Conservation (phyloP, 2,888 invertebrate species). For the Acanthacorydalis orientalis region DNA sequence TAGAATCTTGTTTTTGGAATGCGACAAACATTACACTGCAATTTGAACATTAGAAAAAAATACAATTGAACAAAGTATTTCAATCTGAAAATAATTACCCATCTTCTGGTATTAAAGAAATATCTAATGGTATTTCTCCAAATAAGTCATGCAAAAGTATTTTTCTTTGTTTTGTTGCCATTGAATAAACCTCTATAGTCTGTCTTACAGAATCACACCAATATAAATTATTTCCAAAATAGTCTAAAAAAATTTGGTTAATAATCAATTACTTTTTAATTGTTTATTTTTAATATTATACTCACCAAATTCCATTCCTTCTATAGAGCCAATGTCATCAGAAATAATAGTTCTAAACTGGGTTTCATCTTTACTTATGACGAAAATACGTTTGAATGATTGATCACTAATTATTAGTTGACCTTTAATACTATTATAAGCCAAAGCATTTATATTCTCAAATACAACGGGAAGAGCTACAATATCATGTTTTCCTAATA, state of each 20-base stretch:
- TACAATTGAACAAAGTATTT: not conserved
- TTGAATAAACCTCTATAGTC: conserved; percentile 46
- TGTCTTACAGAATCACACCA: conserved; percentile 46
- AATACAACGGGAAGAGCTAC: conserved; percentile 22
- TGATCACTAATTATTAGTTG: conserved; percentile 34
- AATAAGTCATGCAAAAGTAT: conserved; percentile 38
- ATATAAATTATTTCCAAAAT: conserved; percentile 54
- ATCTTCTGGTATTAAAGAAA: conserved; percentile 49
- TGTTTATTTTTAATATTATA: conserved; percentile 1
- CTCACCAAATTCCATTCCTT: conserved; percentile 40
- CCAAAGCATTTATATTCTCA: conserved; percentile 43
- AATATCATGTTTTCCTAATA: conserved; percentile 46
- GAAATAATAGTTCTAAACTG: conserved; percentile 21
- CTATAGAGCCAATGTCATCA: conserved; percentile 31
- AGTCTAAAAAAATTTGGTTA: conserved; percentile 36
- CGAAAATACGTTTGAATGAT: conserved; percentile 25
- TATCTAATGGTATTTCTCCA: conserved; percentile 44
- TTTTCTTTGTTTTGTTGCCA: conserved; percentile 38
- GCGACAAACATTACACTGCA: conserved; percentile 50
- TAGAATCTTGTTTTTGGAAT: conserved; percentile 17
- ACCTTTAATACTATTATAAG: conserved; percentile 42
- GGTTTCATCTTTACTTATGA: conserved; percentile 20
- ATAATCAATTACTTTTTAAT: conserved; percentile 20
- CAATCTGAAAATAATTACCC: conserved; percentile 29
- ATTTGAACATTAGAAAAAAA: conserved; percentile 8